Percentiles rank a stretch among this genome's conserved stretches.
These are phyloP conservation scores for Napeogenes inachia DNA, from an alignment of 2,888 invertebrate species.

Conservation along the genomic window DNA sequence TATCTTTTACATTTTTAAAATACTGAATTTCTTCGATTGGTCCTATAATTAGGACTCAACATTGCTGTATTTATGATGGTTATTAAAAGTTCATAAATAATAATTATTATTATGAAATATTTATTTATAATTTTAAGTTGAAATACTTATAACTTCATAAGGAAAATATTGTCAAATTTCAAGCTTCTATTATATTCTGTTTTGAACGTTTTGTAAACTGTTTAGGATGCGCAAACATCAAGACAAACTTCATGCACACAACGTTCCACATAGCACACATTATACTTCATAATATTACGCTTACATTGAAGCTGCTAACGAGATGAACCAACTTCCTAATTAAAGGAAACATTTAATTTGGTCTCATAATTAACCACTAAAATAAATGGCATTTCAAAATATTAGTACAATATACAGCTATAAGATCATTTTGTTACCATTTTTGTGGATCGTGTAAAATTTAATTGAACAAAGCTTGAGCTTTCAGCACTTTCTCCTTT, in stretches of 20 bases:
- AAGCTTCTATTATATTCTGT: not conserved
- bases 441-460: not conserved
- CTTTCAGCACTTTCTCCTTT: not conserved
- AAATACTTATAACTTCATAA: not conserved
- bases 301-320: slow-evolving; percentile 16
- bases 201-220: not conserved
- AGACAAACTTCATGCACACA: slow-evolving; percentile 1
- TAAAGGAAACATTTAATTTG: slow-evolving; percentile 23
- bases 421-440: not conserved
- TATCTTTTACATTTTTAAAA: no score
- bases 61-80: no score
- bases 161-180: not conserved
- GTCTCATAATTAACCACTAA: slow-evolving; percentile 21
- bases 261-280: not conserved
- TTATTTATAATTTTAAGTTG: no score
- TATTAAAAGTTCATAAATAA: no score
- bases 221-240: slow-evolving; percentile 1
- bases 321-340: slow-evolving; percentile 25
- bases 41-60: no score
- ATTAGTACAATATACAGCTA: slow-evolving; percentile 4
- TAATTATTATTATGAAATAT: no score
- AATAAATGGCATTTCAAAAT: slow-evolving; percentile 14
- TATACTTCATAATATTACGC: slow-evolving; percentile 1
- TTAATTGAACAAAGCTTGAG: not conserved
- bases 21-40: no score